phyloP scores from a whole-genome alignment of 2,797 vertebrate species.

The Oceanodroma leucorhoa region DNA sequence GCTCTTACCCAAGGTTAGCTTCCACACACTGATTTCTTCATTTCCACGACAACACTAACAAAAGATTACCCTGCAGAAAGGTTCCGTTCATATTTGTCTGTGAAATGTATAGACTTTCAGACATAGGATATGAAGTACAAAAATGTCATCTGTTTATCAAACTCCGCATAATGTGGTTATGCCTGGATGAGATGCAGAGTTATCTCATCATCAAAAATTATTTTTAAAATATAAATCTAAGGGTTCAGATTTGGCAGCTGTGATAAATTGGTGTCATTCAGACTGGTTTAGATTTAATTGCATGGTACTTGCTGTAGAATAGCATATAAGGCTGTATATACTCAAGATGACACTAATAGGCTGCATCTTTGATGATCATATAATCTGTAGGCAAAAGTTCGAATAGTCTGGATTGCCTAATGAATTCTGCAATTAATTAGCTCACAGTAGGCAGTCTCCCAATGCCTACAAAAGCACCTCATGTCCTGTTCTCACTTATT shows the following conservation, averaged over 20 bases:
- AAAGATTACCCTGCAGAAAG: not conserved
- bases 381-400: not conserved
- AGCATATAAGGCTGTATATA: not conserved
- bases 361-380: not conserved
- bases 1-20: not conserved
- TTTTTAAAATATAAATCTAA: no score
- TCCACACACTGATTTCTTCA: not conserved
- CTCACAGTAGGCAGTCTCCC: not conserved
- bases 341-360: not conserved
- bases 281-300: not conserved
- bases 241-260: not conserved
- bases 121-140: not conserved
- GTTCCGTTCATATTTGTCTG: not conserved
- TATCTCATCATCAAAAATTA: not conserved
- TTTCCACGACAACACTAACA: accelerated
- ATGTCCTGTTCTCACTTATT: not conserved
- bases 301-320: not conserved
- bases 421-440: not conserved
- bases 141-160: not conserved
- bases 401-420: not conserved
- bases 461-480: not conserved
- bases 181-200: not conserved
- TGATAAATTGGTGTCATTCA: not conserved
- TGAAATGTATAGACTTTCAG: not conserved
- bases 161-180: not conserved